Base-by-base conservation (phyloP, 2,888 invertebrate genomes). In the Zeuzera pyrina region DNA sequence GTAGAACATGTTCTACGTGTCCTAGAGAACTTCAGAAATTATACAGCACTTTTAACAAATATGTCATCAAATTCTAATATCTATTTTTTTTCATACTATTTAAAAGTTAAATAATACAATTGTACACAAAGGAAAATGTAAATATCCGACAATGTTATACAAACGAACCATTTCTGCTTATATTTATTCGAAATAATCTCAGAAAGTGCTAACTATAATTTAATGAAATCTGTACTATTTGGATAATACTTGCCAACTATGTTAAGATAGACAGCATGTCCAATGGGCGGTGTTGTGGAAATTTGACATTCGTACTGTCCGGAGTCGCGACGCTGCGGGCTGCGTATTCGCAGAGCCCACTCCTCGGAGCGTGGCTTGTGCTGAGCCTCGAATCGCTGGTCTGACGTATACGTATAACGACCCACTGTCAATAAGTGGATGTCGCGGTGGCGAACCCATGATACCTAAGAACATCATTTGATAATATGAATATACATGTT, bases 381-480 rank as follows among this genome's bases (percentile, higher is more conserved):
- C 42, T 90, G 85, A 29, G 91, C 91, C 62, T 92, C 91, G 68
- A 92, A 93, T 40, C 93, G 85, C 71, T 92, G 92, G 68, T 93
- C 92, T 1, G 83, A 84, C 3, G 94, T 95, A 68, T 95, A 95
- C 31, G 95, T 95, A 76, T 94, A 95, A 23, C 92, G 88, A 12
- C 95, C 95, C 46, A 95, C 93, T 2, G 95, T 95, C 51, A 95
- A 86, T 57, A 95, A 79, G 74, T 95, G 95, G 51, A 95, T 93
- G 76, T 95, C 95, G 41, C 94, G 88, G 76, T 95, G 94, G 32
- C 95, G 88, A 31, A 95, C 92, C 95, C 95, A 95, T 47, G 94
- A 95, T 47, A 95, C 95, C 91, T 95, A 87, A 36, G 69, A 65
- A 38, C 47, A 40, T 34, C 43, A 27, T 39, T 15, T 5, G 10